Evolutionary conservation across 1,140 invertebrate genomes (phyloP).

Genomic region (Anthonomus grandis): DNA sequence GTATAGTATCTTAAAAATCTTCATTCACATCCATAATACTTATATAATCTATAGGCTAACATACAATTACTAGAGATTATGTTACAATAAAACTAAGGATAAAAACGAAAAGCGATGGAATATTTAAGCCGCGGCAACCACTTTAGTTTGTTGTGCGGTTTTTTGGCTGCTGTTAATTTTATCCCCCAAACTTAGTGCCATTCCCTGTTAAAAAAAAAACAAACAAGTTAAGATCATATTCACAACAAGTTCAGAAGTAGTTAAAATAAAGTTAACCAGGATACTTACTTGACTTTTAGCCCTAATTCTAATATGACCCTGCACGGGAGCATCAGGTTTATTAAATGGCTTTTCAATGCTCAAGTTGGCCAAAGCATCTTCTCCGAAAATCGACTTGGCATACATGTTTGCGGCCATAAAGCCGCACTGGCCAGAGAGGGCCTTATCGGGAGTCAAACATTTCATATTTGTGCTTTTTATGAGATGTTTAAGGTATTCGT

Average conservation of each 20-base stretch:
- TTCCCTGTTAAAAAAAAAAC: too few relatives aligned
- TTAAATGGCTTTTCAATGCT: conserved; percentile 94
- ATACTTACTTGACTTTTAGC: conserved; percentile 93
- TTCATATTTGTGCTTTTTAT: conserved; percentile 98
- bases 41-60: background rate
- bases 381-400: conserved; percentile 98
- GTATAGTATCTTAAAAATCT: too few relatives aligned
- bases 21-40: background rate
- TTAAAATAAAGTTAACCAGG: too few relatives aligned
- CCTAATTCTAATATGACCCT: conserved; percentile 94
- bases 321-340: conserved; percentile 83
- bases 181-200: conserved; percentile 94
- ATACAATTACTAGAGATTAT: conserved; percentile 1
- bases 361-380: conserved; percentile 97
- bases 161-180: conserved; percentile 91
- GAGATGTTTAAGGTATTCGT: conserved; percentile 90
- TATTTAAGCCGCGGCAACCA: conserved; percentile 54
- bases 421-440: conserved; percentile 92
- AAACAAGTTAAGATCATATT: conserved; percentile 38
- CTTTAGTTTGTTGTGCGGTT: conserved; percentile 62
- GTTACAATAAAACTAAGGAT: conserved; percentile 2
- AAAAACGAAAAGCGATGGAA: conserved; percentile 4
- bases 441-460: conserved; percentile 94
- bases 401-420: conserved; percentile 99
- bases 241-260: too few relatives aligned